Conservation (phyloP, 2,797 vertebrate genomes). For the Trichosurus vulpecula region DNA sequence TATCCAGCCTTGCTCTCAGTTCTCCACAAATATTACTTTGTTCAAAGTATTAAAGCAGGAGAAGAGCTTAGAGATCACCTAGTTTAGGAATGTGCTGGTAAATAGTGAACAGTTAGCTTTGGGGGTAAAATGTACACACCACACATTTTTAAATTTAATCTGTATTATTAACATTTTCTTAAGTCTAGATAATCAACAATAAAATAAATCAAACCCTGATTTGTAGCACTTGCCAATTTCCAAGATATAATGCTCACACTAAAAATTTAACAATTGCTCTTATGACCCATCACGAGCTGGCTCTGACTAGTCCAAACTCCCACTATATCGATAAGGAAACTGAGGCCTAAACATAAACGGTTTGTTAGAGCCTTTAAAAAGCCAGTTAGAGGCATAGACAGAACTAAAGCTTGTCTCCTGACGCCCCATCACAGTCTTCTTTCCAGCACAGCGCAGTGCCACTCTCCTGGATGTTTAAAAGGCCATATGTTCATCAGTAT, state of each 20-base stretch:
- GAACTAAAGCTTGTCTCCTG: constrained; percentile 37
- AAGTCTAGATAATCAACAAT: background rate
- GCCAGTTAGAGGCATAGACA: constrained; percentile 10
- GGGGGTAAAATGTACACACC: background rate
- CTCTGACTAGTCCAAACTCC: background rate
- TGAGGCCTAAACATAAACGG: constrained; percentile 21
- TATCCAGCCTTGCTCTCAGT: background rate
- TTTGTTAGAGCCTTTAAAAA: constrained; percentile 8
- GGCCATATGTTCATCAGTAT: constrained; percentile 14
- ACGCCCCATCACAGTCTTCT: constrained; percentile 22
- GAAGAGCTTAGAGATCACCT: constrained; percentile 1
- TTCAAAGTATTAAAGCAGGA: background rate
- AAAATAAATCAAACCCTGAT: background rate
- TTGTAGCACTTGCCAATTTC: background rate
- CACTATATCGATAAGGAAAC: constrained; percentile 37
- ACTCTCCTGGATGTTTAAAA: constrained; percentile 11
- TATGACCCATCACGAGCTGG: background rate
- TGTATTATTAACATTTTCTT: no score
- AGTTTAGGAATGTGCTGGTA: background rate
- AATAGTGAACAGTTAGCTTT: background rate
- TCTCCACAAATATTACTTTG: background rate
- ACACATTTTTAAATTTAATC: background rate
- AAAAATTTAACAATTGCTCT: background rate
- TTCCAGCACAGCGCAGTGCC: background rate
- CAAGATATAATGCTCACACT: background rate